Evolutionary conservation across 2,113 vertebrate genomes (phyloP), one percentile per base, ranked within the genome.

Genomic region (Otis tarda): DNA sequence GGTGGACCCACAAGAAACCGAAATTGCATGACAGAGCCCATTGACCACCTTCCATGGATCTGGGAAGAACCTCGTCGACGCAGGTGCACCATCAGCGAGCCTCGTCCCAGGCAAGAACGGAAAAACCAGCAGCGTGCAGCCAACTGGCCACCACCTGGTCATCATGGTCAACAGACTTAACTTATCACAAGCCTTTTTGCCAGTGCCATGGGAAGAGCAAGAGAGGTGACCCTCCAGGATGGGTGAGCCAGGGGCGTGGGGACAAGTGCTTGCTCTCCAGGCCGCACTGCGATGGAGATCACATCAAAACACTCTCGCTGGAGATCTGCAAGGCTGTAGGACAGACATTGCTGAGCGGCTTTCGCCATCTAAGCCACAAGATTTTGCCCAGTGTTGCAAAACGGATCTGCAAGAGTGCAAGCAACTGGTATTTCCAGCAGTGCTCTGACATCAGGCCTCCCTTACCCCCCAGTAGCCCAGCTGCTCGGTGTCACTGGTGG

Each of bases 11-110:
- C 39, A 73, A 43, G 50, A 85, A 94, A 60, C 35, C 11, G n/a
- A 33, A 90, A 61, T 5, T 31, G 35, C 3, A 0, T n/a, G 16
- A 31, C 12, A 55, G 39, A 73, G 35, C 28, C 52, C 5, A 2
- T 5, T 64, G 76, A 52, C 30, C 0, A 0, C 6, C 59, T 55
- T 68, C 33, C 41, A 27, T 60, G 11, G 21, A 15, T 28, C 56
- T 7, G 23, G 64, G 50, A 64, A 89, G 50, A 87, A 28, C 64
- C 52, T 89, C 0, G 0, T 17, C 59, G 47, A 41, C 63, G 63
- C 41, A 80, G 41, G n/a, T 17, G 37, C 31, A 21, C 37, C 0
- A 0, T 2, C 59, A 78, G 53, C 0, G 0, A 78, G 35, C 53
- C 45, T 61, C 9, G 0, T 39, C 45, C 6, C 45, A 27, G 37